Evolutionary conservation across 2,113 vertebrate genomes (phyloP), one percentile per base, ranked within the genome.

Genomic region (Clarias magur): DNA sequence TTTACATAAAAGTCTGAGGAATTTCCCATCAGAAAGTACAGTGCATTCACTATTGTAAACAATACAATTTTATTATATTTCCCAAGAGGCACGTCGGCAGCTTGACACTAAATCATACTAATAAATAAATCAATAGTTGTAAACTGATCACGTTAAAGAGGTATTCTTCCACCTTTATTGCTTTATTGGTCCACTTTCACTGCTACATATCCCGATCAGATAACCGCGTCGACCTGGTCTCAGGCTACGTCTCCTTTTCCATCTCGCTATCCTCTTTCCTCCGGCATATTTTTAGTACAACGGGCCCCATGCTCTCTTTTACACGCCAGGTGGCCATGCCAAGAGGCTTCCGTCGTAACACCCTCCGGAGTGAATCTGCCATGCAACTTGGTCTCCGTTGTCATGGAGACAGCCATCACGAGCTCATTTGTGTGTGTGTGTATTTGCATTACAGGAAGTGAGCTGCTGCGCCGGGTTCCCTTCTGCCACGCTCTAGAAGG

Each of bases 371-470:
- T 11, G 21, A 84, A 80, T 88, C 60, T 85, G 87, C 80, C 85
- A 79, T 30, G 83, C 65, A 73, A 80, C 57, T 84, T 67, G 76
- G 63, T 23, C 78, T 38, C 16, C 10, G 87, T 89, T 89, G 54
- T 65, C 79, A 65, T 89, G 34, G 79, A 81, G 70, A 87, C 80
- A 16, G 21, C 12, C 34, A 48, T 80, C 48, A 72, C 63, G 3
- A n/a, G 54, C 68, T 54, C 54, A 23, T 67, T 67, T 23, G 57
- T 23, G 60, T 38, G 34, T 53, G 60, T 53, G 75, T 80, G 53
- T 82, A 85, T 90, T 91, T 91, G 81, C 85, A 88, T 87, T 79
- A 85, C 38, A 87, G 83, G 88, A 68, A 62, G 34, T 82, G 81
- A 81, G 79, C 85, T 56, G 42, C 73, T 85, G 21, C 57, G 84